A percentile compares a stretch with the other conserved stretches of the same genome.
Conservation (phyloP, 2,797 vertebrate genomes). For the Sciurus carolinensis region DNA sequence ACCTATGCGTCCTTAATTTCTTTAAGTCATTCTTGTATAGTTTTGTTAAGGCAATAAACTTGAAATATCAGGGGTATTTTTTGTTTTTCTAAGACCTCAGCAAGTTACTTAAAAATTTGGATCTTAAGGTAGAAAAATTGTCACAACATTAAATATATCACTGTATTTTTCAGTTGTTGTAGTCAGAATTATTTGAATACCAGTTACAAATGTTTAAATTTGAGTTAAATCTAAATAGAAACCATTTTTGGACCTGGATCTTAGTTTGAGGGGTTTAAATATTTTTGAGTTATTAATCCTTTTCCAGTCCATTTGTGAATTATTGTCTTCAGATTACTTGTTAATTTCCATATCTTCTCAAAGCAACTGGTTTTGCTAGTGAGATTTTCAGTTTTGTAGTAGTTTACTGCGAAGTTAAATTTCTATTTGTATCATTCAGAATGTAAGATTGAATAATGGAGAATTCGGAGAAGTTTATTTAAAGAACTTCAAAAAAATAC, state of each 20-base stretch:
- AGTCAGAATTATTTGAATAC: conserved; percentile 59
- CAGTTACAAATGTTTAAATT: conserved; percentile 31
- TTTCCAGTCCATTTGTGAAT: conserved; percentile 10
- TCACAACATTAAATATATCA: conserved; percentile 46
- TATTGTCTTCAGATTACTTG: conserved; percentile 50
- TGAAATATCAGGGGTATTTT: not conserved
- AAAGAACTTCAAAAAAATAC: conserved; percentile 31
- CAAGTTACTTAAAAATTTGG: conserved; percentile 52
- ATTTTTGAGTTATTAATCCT: conserved; percentile 53
- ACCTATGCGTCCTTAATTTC: conserved; percentile 47
- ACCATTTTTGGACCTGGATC: not conserved
- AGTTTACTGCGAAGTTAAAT: conserved; percentile 60
- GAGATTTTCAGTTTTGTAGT: conserved; percentile 31
- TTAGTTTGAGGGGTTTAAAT: not conserved
- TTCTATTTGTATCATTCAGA: conserved; percentile 59
- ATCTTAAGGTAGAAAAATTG: conserved; percentile 39
- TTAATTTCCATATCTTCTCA: conserved; percentile 40
- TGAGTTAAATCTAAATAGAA: conserved; percentile 53
- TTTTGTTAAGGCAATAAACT: conserved; percentile 55
- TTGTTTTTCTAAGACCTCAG: not conserved
- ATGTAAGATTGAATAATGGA: conserved; percentile 42
- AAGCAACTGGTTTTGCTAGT: conserved; percentile 50
- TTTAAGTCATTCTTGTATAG: conserved; percentile 15
- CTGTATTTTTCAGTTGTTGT: conserved; percentile 45
- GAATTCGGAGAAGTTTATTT: conserved; percentile 41